Evolutionary conservation across 2,113 vertebrate species (phyloP), one percentile per base, ranked within the genome.

Genomic region (Piprites chloris): DNA sequence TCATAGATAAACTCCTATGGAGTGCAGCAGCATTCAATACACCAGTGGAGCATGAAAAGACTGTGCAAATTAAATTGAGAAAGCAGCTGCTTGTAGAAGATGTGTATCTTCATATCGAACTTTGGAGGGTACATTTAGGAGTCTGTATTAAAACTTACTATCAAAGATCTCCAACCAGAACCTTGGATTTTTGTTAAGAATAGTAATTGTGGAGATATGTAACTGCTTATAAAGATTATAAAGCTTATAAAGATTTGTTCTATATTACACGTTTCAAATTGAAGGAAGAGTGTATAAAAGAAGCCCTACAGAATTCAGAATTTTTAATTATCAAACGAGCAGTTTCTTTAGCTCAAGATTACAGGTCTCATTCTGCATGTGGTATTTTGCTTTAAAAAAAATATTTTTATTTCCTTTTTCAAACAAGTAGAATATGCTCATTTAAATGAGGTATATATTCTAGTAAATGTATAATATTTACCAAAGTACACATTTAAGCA

Each of bases 31-130:
- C 98, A 99, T 99, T 99, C 99, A 98, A 98, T 99, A 98, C 98
- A 98, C 98, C 99, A 99, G 96, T 98, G 98, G 99, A 99, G 98
- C 99, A 98, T 98, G 98, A 99, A 99, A 94, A 99, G 99, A 98
- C 98, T 98, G 98, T 98, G 98, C 98, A 99, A 98, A 99, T 99
- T 99, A 99, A 98, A 99, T 97, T 98, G 98, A 98, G 98, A 98
- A 90, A 98, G 98, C 98, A 97, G 97, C 97, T 98, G 98, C 98
- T 99, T 98, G 97, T 98, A 98, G 96, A 97, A 99, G 99, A 99
- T 99, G 98, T 97, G 94, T 99, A 99, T 99, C 99, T 98, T 98
- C 98, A 98, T 99, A 99, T 98, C 99, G 98, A 98, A 98, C 98
- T 99, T 98, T 53, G 93, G 84, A 84, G 84, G 86, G 86, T 92